These are phyloP conservation scores for Drosophila cracens DNA, from an alignment of 2,888 invertebrate genomes.

Conservation along the genomic window DNA sequence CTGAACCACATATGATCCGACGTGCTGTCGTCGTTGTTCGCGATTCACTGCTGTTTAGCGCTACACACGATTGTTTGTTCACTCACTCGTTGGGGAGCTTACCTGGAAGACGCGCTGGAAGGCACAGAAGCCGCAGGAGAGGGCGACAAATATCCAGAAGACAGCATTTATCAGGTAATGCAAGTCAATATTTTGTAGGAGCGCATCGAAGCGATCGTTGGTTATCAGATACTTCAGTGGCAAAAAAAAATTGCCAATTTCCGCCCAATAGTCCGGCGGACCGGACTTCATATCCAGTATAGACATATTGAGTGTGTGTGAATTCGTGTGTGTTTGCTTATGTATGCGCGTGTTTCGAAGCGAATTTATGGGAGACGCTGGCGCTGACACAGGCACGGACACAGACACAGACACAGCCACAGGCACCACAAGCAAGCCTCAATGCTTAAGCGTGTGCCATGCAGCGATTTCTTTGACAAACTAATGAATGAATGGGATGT, in stretches of 20 bases:
- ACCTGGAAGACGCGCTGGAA: conserved; percentile 84
- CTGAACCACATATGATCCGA: conserved; percentile 21
- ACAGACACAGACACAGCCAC: conserved; percentile 12
- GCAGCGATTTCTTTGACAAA: conserved; percentile 45
- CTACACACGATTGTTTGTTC: background rate
- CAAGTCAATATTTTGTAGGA: conserved; percentile 83
- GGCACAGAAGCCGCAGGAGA: conserved; percentile 79
- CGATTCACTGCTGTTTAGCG: background rate
- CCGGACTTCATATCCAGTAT: conserved; percentile 83
- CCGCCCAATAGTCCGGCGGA: conserved; percentile 83
- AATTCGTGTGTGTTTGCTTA: background rate
- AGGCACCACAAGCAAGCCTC: conserved; percentile 17
- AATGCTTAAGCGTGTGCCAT: conserved; percentile 43
- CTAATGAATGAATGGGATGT: conserved; percentile 32
- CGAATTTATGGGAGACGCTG: conserved; percentile 1
- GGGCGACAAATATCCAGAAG: conserved; percentile 84
- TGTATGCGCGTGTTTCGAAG: background rate
- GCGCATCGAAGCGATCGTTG: conserved; percentile 80
- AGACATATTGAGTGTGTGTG: conserved; percentile 67
- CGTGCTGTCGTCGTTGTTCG: conserved; percentile 3
- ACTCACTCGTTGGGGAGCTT: background rate
- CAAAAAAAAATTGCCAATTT: conserved; percentile 83
- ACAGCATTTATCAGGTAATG: conserved; percentile 83
- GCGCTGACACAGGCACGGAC: conserved; percentile 9
- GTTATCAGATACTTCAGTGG: conserved; percentile 83